phyloP scores from a whole-genome alignment of 2,113 vertebrate species.

The Periophthalmus modestus region DNA sequence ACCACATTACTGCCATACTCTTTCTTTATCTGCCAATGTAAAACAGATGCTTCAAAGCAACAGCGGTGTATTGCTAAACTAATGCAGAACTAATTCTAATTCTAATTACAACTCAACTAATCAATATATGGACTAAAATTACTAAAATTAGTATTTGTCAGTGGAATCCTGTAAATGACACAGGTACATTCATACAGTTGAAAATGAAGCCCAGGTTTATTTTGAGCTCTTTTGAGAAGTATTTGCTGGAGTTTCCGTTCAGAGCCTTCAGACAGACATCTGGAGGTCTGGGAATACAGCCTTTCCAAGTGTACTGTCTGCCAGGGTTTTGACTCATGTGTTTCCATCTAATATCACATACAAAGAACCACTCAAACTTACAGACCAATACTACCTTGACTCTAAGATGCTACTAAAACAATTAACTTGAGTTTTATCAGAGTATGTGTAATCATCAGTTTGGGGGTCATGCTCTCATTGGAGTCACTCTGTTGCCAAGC shows the following conservation, averaged over 20 bases:
- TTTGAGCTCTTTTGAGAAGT: constrained; percentile 49
- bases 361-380: constrained; percentile 27
- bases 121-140: not conserved
- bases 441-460: constrained; percentile 32
- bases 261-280: constrained; percentile 35
- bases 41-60: constrained; percentile 6
- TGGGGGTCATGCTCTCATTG: constrained; percentile 43
- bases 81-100: not conserved
- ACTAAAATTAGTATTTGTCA: not conserved
- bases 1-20: constrained; percentile 94
- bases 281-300: constrained; percentile 45
- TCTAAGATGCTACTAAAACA: not conserved
- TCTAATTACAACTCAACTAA: not conserved
- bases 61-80: not conserved
- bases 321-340: constrained; percentile 64
- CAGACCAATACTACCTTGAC: constrained; percentile 21
- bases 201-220: constrained; percentile 70
- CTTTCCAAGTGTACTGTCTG: constrained; percentile 57
- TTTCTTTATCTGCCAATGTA: constrained; percentile 84
- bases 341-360: constrained; percentile 50
- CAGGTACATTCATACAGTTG: constrained; percentile 40
- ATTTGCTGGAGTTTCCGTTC: constrained; percentile 55
- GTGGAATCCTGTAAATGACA: not conserved
- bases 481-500: constrained; percentile 69
- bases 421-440: constrained; percentile 5